Base-by-base conservation (phyloP, 2,888 invertebrate genomes). In the Orchesellides sinensis region DNA sequence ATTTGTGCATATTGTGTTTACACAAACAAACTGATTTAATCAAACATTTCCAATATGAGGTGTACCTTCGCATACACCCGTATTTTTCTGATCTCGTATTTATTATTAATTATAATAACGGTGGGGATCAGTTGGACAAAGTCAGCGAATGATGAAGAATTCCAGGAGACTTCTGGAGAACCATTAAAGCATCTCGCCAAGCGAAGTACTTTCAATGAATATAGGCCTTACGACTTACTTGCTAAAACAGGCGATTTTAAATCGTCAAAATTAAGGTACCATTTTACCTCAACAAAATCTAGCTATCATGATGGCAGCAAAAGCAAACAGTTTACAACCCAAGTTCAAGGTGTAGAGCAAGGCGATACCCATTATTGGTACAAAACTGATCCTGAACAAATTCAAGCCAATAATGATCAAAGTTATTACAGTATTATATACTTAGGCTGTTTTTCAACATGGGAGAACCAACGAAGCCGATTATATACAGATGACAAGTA, bases 381-480 rank as follows among this genome's bases (percentile, higher is more conserved):
- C 4, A 35, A 63, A 65, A 45, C 32, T 23, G 65, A 23, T 3
- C 3, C 32, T 40, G 21, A 29, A 61, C 14, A 61, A 19, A n/a
- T n/a, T n/a, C n/a, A 56, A 56, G 23, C 19, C 5, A 1, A 2
- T 27, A 6, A 2, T 3, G 25, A 63, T 3, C 8, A 32, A 23
- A 23, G 5, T 27, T 6, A 8, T 17, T 35, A 19, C 10, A 21
- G 23, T 19, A 17, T 73, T 10, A 17, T 14, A 2, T 32, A 54
- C 19, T 17, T 80, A 52, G 80, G 80, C 12, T 80, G 80, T 40
- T 73, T 45, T 35, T 29, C 63, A 1, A 65, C 72, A 14, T 80
- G 80, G 80, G 63, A 65, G 23, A 54, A 45, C 14, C 70, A 70
- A 32, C 61, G 14, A 19, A 63, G 40, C 8, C 14, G n/a, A 0